Percentiles rank a stretch among this genome's conserved stretches.
phyloP scores from a whole-genome alignment of 1,140 invertebrate species.

The Anastrepha obliqua region DNA sequence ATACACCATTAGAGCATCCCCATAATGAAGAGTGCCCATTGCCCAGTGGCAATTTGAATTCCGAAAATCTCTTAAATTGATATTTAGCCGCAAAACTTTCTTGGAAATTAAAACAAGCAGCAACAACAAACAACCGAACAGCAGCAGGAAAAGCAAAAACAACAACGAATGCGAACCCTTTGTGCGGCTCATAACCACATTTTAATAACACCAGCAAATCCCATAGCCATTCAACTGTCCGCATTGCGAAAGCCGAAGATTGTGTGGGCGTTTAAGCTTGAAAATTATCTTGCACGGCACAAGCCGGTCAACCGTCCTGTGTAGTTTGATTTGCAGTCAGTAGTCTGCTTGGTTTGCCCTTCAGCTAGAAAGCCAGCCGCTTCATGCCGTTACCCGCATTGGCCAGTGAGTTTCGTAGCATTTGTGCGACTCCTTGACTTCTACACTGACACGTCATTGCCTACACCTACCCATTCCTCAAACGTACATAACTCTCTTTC shows the following conservation, averaged over 20 bases:
- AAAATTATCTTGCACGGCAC: constrained; percentile 54
- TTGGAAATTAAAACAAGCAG: constrained; percentile 39
- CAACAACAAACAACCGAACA: constrained; percentile 9
- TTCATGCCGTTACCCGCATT: neutral
- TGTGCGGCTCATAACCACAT: constrained; percentile 44
- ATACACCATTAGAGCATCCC: neutral
- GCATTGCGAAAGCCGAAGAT: neutral
- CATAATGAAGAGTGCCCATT: constrained; percentile 26
- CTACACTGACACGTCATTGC: constrained; percentile 25
- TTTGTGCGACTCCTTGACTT: neutral
- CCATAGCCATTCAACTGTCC: constrained; percentile 22
- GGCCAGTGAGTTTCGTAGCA: neutral
- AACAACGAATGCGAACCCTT: neutral
- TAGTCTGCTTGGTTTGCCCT: constrained; percentile 31
- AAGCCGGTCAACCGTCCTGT: neutral
- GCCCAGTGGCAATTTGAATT: constrained; percentile 51
- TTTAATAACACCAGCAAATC: constrained; percentile 32
- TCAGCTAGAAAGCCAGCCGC: constrained; percentile 20
- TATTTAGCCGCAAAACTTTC: constrained; percentile 53
- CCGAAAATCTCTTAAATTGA: constrained; percentile 52
- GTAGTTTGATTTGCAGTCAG: constrained; percentile 1
- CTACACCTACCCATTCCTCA: constrained; percentile 47
- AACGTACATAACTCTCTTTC: neutral
- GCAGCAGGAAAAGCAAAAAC: constrained; percentile 42
- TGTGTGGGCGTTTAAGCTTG: constrained; percentile 51